Evolutionary conservation across 2,797 vertebrate species (phyloP).

Genomic region (Gephyroberyx darwinii): DNA sequence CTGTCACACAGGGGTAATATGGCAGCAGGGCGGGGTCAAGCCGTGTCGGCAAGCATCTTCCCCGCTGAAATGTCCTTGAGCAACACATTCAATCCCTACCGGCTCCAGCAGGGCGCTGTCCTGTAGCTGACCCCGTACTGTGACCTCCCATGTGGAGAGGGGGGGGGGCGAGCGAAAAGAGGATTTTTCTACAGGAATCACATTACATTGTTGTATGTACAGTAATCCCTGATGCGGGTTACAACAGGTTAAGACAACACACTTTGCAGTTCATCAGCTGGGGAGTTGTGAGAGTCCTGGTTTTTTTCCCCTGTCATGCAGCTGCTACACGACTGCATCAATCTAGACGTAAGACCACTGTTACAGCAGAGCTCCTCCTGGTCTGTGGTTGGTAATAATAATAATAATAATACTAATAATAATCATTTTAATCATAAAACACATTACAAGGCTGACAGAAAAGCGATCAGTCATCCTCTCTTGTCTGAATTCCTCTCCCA

Average conservation of each 20-base stretch:
- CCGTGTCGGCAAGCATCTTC: background rate
- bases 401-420: background rate
- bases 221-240: conserved; percentile 23
- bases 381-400: background rate
- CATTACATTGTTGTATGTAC: conserved; percentile 32
- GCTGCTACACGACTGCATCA: conserved; percentile 4
- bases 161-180: conserved; percentile 6
- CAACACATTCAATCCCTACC: background rate
- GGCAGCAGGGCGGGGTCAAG: conserved; percentile 21
- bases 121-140: conserved; percentile 26
- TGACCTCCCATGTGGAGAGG: conserved; percentile 30
- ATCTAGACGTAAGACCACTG: conserved; percentile 6
- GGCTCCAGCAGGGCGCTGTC: conserved; percentile 25
- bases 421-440: background rate
- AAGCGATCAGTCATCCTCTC: background rate
- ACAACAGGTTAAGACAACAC: conserved; percentile 27
- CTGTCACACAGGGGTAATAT: background rate
- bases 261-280: conserved; percentile 20
- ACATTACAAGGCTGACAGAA: background rate
- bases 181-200: conserved; percentile 32
- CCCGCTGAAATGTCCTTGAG: conserved; percentile 21
- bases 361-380: background rate
- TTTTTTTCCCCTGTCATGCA: conserved; percentile 25
- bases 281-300: background rate
- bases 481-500: background rate